Evolutionary conservation across 1,140 invertebrate genomes (phyloP).

Genomic region (Rhagoletis zephyria): DNA sequence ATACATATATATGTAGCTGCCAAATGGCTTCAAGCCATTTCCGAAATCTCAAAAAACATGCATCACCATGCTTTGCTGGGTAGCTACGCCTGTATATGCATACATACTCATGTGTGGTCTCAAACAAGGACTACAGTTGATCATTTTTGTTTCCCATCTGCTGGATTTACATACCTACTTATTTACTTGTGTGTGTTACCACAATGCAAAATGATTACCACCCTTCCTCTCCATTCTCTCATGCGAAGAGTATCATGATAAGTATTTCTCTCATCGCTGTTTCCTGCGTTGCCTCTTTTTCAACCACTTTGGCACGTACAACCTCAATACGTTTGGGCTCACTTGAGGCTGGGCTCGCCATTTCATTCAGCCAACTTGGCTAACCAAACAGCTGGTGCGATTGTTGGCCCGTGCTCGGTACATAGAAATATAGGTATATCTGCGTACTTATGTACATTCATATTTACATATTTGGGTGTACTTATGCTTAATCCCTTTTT

Average conservation of each 20-base stretch:
- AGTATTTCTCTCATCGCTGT: neutral
- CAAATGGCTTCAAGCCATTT: neutral
- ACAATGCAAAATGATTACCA: too few species aligned
- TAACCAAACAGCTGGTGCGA: conserved; percentile 23
- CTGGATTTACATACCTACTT: too few species aligned
- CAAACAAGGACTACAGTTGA: neutral
- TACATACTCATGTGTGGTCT: neutral
- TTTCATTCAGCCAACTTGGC: conserved; percentile 25
- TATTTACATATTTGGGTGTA: neutral
- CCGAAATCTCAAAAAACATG: neutral
- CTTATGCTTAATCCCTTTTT: conserved; percentile 16
- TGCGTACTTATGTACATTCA: neutral
- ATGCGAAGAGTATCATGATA: too few species aligned
- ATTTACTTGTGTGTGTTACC: too few species aligned
- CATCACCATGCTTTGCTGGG: neutral
- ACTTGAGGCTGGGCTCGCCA: neutral
- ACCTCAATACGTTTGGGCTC: conserved; percentile 26
- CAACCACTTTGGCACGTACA: conserved; percentile 28
- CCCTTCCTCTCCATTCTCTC: too few species aligned
- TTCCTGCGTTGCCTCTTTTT: neutral
- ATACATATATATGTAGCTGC: neutral
- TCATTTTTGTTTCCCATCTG: neutral
- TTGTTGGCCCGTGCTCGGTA: neutral
- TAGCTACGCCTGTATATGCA: neutral
- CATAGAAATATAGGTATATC: neutral